A percentile compares a stretch with the other conserved stretches of the same genome.
phyloP scores from a whole-genome alignment of 2,888 invertebrate species.

The Enchytraeus crypticus region DNA sequence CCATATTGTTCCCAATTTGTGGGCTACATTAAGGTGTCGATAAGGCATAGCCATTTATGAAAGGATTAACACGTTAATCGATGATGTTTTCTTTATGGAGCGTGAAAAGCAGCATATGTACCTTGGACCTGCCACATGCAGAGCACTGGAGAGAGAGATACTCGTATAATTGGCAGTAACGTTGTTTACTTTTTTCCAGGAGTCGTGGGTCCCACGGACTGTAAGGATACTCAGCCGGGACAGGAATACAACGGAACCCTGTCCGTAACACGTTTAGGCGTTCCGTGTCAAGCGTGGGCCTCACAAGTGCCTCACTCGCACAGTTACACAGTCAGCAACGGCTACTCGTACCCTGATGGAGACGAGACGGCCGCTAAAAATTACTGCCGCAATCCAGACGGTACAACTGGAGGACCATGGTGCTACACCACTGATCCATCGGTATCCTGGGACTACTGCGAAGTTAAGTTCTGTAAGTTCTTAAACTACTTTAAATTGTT shows the following conservation, averaged over 20 bases:
- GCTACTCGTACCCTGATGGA: not conserved
- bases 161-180: too few species aligned
- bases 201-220: not conserved
- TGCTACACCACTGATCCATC: slow-evolving; percentile 48
- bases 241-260: not conserved
- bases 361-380: slow-evolving; percentile 35
- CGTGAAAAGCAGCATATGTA: too few species aligned
- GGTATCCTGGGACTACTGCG: slow-evolving; percentile 41
- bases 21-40: too few species aligned
- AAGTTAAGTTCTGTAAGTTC: slow-evolving; percentile 23
- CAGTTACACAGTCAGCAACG: not conserved
- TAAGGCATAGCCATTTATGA: too few species aligned
- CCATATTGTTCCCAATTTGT: too few species aligned
- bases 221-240: not conserved
- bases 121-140: too few species aligned
- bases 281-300: not conserved
- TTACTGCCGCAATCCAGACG: slow-evolving; percentile 54
- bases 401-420: slow-evolving; percentile 53
- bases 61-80: too few species aligned
- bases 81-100: too few species aligned
- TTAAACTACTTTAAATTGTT: too few species aligned
- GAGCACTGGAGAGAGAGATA: too few species aligned
- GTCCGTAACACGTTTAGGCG: not conserved
- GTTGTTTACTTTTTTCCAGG: too few species aligned
- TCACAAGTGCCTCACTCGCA: not conserved